Evolutionary conservation across 2,888 invertebrate genomes (phyloP), one percentile per base, ranked within the genome.

Genomic region (Aricia artaxerxes): DNA sequence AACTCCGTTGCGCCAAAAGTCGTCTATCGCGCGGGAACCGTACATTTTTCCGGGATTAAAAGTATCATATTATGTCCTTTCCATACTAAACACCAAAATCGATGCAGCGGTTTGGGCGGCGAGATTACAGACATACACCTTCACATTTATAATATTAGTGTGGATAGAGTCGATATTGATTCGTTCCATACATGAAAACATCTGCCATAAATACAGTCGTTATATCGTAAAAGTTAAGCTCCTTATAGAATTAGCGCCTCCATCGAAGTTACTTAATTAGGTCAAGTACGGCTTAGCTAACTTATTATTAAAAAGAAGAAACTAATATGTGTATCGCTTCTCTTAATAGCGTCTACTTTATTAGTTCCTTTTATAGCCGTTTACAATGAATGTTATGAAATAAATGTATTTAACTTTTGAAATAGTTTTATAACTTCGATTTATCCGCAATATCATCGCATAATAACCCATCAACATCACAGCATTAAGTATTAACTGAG

Each of bases 191-290:
- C 31, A 31, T 53, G 76, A 76, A 53, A 53, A 76, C 53, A 57
- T 24, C 13, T 35, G 76, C 53, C 53, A 57, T 76, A 35, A 76
- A 57, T 76, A 31, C n/a, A 75, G 75, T 53, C 75, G 75, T 75
- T 75, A 75, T 75, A 76, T 76, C 76, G 57, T 76, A 76, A 76
- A 76, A 76, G 53, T 76, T 76, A 57, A 76, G 53, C 76, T 53
- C 35, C 76, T 76, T 76, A 76, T 76, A 53, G 49, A 75, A 53
- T 76, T 76, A 76, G 16, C 53, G 76, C 76, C 35, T 76, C 57
- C 9, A 76, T 76, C 76, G 35, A 76, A 76, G 76, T 53, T 57
- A 76, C 57, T 35, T 31, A 76, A 76, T 76, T 38, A 76, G 76
- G 76, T 76, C 76, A 76, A 76, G 76, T 44, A 16, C 57, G 57